Conservation (phyloP, 2,113 vertebrate genomes). For the Malurus alboscapulatus region DNA sequence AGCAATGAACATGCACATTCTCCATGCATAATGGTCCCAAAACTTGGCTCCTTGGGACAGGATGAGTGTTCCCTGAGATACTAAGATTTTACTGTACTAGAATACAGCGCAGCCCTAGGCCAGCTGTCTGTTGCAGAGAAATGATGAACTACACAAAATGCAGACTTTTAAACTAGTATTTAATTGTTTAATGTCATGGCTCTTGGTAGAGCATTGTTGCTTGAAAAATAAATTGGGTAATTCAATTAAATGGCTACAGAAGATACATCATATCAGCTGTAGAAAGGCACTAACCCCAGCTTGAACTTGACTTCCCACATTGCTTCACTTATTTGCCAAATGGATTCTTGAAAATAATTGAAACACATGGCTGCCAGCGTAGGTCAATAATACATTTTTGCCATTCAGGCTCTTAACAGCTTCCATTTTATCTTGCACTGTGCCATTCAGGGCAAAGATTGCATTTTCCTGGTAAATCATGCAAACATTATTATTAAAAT, state of each 20-base stretch:
- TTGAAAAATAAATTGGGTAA: conserved; percentile 99
- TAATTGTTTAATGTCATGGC: conserved; percentile 97
- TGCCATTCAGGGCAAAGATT: conserved; percentile 91
- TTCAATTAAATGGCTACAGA: conserved; percentile 99
- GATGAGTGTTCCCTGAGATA: not conserved
- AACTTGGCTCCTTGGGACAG: not conserved
- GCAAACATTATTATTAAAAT: conserved; percentile 93
- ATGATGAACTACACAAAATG: conserved; percentile 90
- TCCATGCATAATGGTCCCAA: not conserved
- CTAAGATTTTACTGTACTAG: conserved; percentile 3
- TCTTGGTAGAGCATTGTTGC: conserved; percentile 96
- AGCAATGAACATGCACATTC: not conserved
- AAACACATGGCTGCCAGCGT: conserved; percentile 98
- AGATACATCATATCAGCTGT: conserved; percentile 98
- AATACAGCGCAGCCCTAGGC: conserved; percentile 47
- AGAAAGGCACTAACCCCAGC: conserved; percentile 96
- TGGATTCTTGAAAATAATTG: conserved; percentile 98
- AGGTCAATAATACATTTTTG: conserved; percentile 99
- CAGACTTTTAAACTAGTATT: conserved; percentile 93
- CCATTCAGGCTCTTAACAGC: conserved; percentile 94
- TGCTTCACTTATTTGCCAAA: conserved; percentile 95
- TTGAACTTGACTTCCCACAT: conserved; percentile 92
- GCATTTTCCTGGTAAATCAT: conserved; percentile 96
- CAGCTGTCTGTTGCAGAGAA: conserved; percentile 64
- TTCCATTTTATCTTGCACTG: conserved; percentile 87